Percentiles rank a stretch among this genome's conserved stretches.
These are phyloP conservation scores for Heliconius himera DNA, from an alignment of 1,140 invertebrate species.

Conservation along the genomic window DNA sequence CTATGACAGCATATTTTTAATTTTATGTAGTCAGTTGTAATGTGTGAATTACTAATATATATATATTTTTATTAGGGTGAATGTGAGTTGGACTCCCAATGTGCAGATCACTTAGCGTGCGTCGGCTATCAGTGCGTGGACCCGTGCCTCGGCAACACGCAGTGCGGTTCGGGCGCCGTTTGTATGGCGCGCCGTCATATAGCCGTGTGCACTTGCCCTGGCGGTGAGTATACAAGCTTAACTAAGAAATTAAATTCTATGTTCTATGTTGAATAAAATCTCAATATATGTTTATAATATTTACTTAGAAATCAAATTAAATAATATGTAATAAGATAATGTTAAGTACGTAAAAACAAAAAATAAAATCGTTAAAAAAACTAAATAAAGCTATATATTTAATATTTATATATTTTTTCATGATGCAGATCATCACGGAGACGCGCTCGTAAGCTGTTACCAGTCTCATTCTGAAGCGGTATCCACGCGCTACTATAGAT, in stretches of 20 bases:
- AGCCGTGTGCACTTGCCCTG: constrained; percentile 92
- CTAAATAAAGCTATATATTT: too few species aligned
- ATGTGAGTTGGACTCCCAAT: constrained; percentile 88
- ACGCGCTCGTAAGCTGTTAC: constrained; percentile 73
- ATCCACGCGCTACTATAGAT: constrained; percentile 67
- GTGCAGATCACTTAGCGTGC: constrained; percentile 86
- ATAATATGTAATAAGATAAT: too few species aligned
- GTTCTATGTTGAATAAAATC: too few species aligned
- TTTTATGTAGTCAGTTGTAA: too few species aligned
- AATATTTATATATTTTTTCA: constrained; percentile 3
- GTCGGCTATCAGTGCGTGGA: constrained; percentile 88
- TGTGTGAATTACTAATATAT: too few species aligned
- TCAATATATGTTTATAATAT: too few species aligned
- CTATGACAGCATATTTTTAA: too few species aligned
- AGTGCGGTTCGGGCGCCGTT: constrained; percentile 87
- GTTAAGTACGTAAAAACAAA: too few species aligned
- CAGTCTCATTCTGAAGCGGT: constrained; percentile 67
- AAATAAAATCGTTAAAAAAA: too few species aligned
- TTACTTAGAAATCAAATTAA: too few species aligned
- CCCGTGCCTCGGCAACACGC: constrained; percentile 86
- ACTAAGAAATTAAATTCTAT: too few species aligned
- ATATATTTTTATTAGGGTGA: constrained; percentile 82
- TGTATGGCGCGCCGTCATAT: constrained; percentile 88
- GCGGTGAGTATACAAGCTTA: constrained; percentile 81
- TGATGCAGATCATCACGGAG: constrained; percentile 62